Conservation (phyloP, 2,797 vertebrate species). For the Octomys mimax region DNA sequence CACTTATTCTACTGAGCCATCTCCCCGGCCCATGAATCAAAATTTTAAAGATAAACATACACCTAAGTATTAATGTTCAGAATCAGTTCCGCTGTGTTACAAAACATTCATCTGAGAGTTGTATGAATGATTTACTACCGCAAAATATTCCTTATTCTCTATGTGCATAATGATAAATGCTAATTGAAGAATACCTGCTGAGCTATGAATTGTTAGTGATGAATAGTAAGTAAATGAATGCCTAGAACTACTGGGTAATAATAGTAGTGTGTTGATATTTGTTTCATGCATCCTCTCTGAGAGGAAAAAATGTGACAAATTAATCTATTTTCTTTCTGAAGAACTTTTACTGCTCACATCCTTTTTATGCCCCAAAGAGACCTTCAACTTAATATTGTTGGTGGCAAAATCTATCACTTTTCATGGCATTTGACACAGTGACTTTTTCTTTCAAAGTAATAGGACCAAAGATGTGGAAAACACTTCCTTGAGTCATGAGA, state of each 20-base stretch:
- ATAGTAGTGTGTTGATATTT: background rate
- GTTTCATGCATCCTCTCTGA: background rate
- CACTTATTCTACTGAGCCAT: too few species aligned
- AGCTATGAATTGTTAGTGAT: constrained; percentile 38
- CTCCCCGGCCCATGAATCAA: too few species aligned
- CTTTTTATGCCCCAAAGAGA: background rate
- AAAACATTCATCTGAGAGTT: background rate
- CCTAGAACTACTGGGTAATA: background rate
- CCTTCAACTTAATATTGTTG: background rate
- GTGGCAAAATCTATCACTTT: background rate
- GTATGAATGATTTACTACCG: constrained; percentile 39
- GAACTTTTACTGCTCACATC: background rate
- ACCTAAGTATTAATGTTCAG: background rate
- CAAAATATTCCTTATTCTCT: background rate
- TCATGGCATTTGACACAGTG: background rate
- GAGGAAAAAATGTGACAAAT: background rate
- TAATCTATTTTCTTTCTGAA: constrained; percentile 16
- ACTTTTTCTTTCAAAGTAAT: background rate
- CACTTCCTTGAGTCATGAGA: background rate
- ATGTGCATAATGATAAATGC: background rate
- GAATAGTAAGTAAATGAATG: constrained; percentile 20
- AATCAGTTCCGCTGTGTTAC: background rate
- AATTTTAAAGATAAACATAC: background rate
- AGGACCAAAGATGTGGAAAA: background rate
- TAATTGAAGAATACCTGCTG: background rate